Base-by-base conservation (phyloP, 2,113 vertebrate species). In the Ictidomys tridecemlineatus region DNA sequence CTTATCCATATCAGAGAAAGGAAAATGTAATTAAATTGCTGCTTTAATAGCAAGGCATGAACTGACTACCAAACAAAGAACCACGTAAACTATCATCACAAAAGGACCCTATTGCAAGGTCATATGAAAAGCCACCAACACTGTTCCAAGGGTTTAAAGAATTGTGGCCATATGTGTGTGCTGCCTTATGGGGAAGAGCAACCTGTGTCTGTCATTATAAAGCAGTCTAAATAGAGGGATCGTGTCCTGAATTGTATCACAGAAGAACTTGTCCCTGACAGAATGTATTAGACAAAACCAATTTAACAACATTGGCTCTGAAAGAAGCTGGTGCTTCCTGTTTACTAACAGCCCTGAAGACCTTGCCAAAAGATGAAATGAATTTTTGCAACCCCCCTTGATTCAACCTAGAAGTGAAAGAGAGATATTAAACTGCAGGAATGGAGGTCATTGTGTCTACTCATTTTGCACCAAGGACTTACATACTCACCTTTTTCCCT, bases 311-410 rank as follows among this genome's bases (percentile, higher is more conserved):
- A 24, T 45, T 45, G 12, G 65, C 17, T 95, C 24, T 76, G 56
- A 77, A 83, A 90, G 34, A 58, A 14, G 2, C 24, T 37, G 39
- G 11, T 22, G 61, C 16, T 84, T 92, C 30, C 8, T 95, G 28
- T 79, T 78, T 93, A 51, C 56, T 67, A 32, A 89, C 6, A 61
- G 56, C 5, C 11, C 18, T 34, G 5, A 51, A 34, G 67, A 96
- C 39, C 48, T 86, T 82, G 26, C 53, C 83, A 82, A 88, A 95
- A 93, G 32, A 37, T 67, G 45, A 89, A 92, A 92, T 87, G 65
- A 84, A 70, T 67, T 53, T 94, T 79, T 90, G 6, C 63, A 88
- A 18, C 42, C 37, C 53, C 9, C 9, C 39, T 86, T 92, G 72
- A 56, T 88, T 77, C 63, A 13, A 91, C 1, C 63, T 92, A 82